Conservation (phyloP, 1,140 invertebrate species). For the Dendrolimus kikuchii region DNA sequence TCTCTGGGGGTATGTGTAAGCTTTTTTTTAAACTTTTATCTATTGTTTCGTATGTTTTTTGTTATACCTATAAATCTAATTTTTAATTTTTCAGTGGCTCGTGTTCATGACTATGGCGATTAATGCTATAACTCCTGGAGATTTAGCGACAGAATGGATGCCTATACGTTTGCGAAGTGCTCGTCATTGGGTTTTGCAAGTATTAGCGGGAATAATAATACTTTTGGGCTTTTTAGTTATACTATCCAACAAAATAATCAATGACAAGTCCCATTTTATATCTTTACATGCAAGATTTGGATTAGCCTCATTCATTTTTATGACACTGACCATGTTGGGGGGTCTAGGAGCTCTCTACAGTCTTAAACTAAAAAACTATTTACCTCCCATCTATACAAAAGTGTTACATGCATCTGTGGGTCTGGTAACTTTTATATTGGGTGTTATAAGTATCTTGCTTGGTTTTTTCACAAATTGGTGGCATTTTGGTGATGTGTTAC, state of each 20-base stretch:
- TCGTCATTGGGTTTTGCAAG: conserved; percentile 64
- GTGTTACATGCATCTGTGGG: conserved; percentile 56
- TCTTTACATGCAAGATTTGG: conserved; percentile 63
- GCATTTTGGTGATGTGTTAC: conserved; percentile 43
- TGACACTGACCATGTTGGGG: conserved; percentile 47
- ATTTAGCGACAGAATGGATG: conserved; percentile 67
- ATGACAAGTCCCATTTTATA: conserved; percentile 47
- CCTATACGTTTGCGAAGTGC: conserved; percentile 59
- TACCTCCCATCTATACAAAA: conserved; percentile 64
- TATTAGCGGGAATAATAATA: conserved; percentile 37
- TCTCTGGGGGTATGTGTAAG: conserved; percentile 42
- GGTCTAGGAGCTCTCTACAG: conserved; percentile 58
- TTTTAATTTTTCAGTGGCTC: conserved; percentile 53
- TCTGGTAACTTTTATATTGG: conserved; percentile 54
- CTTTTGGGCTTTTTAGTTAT: conserved; percentile 55
- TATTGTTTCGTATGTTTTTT: neutral
- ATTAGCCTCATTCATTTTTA: conserved; percentile 53
- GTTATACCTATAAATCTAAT: conserved; percentile 3
- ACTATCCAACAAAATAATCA: conserved; percentile 52
- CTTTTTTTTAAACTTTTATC: conserved; percentile 4
- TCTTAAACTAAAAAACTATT: conserved; percentile 57
- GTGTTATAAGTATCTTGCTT: conserved; percentile 52
- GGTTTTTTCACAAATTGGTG: conserved; percentile 59
- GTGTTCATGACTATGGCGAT: conserved; percentile 63
- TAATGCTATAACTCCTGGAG: conserved; percentile 64